These are phyloP conservation scores for Drosophila equinoxialis DNA, from an alignment of 1,140 invertebrate genomes.

Conservation along the genomic window DNA sequence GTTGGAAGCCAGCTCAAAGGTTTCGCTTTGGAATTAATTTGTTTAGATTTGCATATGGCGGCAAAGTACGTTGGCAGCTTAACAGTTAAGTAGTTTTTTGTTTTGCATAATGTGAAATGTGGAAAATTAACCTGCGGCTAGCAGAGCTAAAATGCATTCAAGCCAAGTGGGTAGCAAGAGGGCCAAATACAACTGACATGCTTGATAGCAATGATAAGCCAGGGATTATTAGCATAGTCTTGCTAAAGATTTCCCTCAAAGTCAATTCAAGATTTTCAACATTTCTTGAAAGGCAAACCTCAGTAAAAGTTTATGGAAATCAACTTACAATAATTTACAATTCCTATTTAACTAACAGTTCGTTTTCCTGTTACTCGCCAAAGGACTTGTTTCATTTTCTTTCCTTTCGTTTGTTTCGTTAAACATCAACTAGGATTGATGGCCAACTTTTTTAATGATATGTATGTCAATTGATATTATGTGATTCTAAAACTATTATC, in stretches of 20 bases:
- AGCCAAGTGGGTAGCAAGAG: not conserved
- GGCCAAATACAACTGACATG: slow-evolving; percentile 26
- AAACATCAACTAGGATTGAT: too few species aligned
- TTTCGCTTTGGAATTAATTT: slow-evolving; percentile 77
- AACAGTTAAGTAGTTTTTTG: slow-evolving; percentile 76
- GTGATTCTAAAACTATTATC: too few species aligned
- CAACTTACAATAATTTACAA: too few species aligned
- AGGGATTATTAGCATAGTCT: slow-evolving; percentile 44
- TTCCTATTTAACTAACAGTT: too few species aligned
- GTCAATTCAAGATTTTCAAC: not conserved
- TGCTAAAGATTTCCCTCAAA: not conserved
- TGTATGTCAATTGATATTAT: too few species aligned
- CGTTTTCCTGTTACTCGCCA: too few species aligned
- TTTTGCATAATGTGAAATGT: slow-evolving; percentile 69
- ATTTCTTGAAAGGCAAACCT: not conserved
- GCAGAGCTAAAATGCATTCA: not conserved
- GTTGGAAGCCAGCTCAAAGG: slow-evolving; percentile 64
- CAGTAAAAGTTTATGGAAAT: not conserved
- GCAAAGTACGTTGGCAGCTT: slow-evolving; percentile 64
- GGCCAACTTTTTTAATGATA: too few species aligned
- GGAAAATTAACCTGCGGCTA: slow-evolving; percentile 63
- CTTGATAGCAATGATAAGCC: slow-evolving; percentile 46
- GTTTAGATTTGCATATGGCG: slow-evolving; percentile 76
- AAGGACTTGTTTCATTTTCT: too few species aligned
- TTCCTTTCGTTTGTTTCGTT: too few species aligned